Percentiles rank a stretch among this genome's conserved stretches.
phyloP scores from a whole-genome alignment of 2,113 vertebrate genomes.

The Arvicanthis niloticus region DNA sequence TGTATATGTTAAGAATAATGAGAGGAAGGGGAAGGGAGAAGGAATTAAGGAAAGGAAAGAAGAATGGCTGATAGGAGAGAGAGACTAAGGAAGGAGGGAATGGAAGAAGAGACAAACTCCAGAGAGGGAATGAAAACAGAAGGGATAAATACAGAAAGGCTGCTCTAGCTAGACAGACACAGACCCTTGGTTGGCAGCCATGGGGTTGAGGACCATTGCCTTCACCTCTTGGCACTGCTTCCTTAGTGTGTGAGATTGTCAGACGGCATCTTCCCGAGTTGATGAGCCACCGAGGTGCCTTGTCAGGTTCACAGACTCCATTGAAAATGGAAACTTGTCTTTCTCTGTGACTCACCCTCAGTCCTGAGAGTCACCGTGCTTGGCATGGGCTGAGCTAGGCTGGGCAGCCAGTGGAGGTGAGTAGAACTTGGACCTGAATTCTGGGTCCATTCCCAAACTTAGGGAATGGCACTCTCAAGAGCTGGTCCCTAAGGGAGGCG shows the following conservation, averaged over 20 bases:
- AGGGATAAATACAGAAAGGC: not conserved
- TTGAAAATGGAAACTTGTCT: not conserved
- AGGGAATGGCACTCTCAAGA: no score
- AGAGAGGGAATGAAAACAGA: not conserved
- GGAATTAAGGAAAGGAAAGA: not conserved
- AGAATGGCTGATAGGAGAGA: not conserved
- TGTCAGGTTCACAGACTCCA: not conserved
- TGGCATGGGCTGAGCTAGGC: not conserved
- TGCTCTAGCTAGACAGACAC: not conserved
- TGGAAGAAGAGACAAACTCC: not conserved
- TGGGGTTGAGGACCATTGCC: not conserved
- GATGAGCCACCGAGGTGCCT: not conserved
- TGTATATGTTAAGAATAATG: not conserved
- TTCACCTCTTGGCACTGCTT: not conserved
- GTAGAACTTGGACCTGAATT: not conserved
- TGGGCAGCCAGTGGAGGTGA: not conserved
- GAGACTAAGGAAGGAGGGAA: not conserved
- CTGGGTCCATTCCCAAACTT: rapidly evolving
- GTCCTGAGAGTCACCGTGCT: not conserved
- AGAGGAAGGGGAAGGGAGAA: rapidly evolving
- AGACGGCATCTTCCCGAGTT: not conserved
- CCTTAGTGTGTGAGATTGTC: not conserved
- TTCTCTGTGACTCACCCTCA: not conserved
- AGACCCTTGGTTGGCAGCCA: not conserved
- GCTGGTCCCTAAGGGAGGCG: not conserved